Percentiles rank a stretch among this genome's conserved stretches.
phyloP scores from a whole-genome alignment of 2,797 vertebrate genomes.

The Uromys caudimaculatus region DNA sequence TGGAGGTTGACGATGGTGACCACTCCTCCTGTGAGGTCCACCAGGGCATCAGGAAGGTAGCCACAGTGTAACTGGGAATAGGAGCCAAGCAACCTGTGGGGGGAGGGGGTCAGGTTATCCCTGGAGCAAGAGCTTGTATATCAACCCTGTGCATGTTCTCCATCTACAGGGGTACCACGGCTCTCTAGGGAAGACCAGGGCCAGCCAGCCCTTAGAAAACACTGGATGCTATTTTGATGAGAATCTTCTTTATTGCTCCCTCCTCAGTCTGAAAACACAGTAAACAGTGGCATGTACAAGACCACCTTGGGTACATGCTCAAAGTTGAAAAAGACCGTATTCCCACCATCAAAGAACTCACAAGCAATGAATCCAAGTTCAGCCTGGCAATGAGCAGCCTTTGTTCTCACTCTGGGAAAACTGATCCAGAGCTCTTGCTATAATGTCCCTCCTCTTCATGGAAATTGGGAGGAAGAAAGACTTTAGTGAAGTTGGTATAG shows the following conservation, averaged over 20 bases:
- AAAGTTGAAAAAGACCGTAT: neutral
- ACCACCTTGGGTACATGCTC: neutral
- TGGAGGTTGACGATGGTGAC: constrained; percentile 86
- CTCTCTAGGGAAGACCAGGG: neutral
- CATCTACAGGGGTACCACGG: accelerated
- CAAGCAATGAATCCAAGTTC: neutral
- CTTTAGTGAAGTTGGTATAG: neutral
- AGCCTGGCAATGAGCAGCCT: neutral
- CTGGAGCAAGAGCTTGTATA: neutral
- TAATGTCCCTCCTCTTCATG: neutral
- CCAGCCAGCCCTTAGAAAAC: neutral
- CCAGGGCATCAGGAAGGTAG: constrained; percentile 91
- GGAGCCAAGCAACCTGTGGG: constrained; percentile 92
- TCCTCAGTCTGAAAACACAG: neutral
- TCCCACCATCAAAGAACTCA: neutral
- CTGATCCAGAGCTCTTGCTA: neutral
- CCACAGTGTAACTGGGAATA: constrained; percentile 91
- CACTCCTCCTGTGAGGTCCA: constrained; percentile 94
- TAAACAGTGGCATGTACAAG: neutral
- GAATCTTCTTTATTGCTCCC: neutral
- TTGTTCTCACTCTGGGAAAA: neutral
- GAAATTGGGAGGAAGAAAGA: neutral
- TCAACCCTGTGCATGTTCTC: neutral
- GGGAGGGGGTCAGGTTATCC: neutral
- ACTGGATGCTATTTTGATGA: neutral